Conservation (phyloP, 2,797 vertebrate species). For the Orestias chungarensis region DNA sequence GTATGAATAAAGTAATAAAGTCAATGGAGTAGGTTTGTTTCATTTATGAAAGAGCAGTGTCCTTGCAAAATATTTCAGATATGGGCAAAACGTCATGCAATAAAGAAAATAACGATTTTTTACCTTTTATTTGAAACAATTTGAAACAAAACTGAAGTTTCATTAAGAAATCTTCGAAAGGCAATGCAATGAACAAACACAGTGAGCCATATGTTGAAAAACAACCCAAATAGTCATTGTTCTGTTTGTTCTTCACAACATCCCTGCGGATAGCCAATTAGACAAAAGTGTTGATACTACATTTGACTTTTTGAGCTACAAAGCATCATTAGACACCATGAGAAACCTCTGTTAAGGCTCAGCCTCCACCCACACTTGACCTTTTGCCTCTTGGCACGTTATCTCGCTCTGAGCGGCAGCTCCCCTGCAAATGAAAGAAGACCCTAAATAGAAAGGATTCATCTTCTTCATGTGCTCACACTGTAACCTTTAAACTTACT, state of each 20-base stretch:
- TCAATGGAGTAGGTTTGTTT: constrained; percentile 13
- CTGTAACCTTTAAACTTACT: constrained; percentile 50
- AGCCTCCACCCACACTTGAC: constrained; percentile 62
- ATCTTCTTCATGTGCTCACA: constrained; percentile 42
- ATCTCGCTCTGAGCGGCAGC: constrained; percentile 43
- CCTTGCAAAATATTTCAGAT: neutral
- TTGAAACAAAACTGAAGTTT: neutral
- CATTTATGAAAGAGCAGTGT: neutral
- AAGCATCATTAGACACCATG: constrained; percentile 70
- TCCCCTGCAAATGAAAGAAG: constrained; percentile 53
- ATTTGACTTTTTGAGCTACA: constrained; percentile 67
- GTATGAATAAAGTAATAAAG: constrained; percentile 6
- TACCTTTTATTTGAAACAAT: constrained; percentile 5
- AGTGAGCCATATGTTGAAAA: constrained; percentile 16
- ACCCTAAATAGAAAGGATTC: constrained; percentile 58
- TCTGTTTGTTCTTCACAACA: constrained; percentile 11
- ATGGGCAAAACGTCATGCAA: neutral
- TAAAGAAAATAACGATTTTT: neutral
- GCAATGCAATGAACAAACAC: neutral
- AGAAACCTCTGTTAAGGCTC: constrained; percentile 41
- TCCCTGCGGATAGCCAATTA: constrained; percentile 69
- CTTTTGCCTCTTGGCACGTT: constrained; percentile 61
- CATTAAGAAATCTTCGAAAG: neutral
- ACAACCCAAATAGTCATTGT: neutral
- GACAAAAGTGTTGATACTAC: constrained; percentile 56